Conservation (phyloP, 2,113 vertebrate species). For the Albula glossodonta region DNA sequence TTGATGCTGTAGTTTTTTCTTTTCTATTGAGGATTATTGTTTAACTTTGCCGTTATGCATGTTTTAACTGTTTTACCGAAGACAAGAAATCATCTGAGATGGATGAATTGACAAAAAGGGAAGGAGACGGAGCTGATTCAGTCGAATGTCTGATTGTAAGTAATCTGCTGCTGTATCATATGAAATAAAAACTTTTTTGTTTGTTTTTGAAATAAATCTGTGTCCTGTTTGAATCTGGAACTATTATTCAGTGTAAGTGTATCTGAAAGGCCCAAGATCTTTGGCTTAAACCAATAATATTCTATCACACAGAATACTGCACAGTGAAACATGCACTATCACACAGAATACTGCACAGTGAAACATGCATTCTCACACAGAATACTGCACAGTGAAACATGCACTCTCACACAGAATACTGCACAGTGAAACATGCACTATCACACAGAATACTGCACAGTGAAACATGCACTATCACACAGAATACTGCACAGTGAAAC, state of each 20-base stretch:
- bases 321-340: neutral
- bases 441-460: neutral
- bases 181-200: constrained; percentile 69
- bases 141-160: constrained; percentile 55
- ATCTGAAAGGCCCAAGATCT: neutral
- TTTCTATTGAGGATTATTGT: constrained; percentile 26
- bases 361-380: too few relatives aligned
- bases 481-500: too few relatives aligned
- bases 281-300: neutral
- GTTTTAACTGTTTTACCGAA: constrained; percentile 56
- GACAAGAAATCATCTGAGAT: constrained; percentile 36
- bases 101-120: constrained; percentile 34
- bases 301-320: neutral
- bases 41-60: constrained; percentile 62
- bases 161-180: constrained; percentile 70
- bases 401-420: too few relatives aligned
- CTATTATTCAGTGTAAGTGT: neutral
- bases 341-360: too few relatives aligned
- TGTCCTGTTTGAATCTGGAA: constrained; percentile 10
- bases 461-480: neutral
- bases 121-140: constrained; percentile 31
- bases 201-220: constrained; percentile 58
- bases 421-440: neutral
- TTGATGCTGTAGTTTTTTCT: neutral
- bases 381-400: too few relatives aligned